Conservation (phyloP, 2,888 invertebrate species). For the Rhabditoides inermis region DNA sequence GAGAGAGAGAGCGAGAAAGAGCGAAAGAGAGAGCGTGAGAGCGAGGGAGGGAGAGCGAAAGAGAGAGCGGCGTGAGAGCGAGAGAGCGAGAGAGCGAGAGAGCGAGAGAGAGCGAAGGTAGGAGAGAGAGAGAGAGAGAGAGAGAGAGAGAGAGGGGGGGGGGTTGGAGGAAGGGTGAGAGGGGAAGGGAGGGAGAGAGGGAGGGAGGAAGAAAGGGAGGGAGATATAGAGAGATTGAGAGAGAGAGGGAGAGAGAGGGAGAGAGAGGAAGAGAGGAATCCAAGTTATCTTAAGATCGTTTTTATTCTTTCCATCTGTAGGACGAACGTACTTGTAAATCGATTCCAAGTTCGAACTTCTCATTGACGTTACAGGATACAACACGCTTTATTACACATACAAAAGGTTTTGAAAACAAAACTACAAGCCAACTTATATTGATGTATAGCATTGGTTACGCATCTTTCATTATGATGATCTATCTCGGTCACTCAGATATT, state of each 20-base stretch:
- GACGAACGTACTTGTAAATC: too few relatives aligned
- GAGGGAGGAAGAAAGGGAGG: background rate
- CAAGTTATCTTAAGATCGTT: too few relatives aligned
- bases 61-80: too few relatives aligned
- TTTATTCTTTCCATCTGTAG: too few relatives aligned
- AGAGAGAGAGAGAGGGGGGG: background rate
- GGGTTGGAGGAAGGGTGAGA: background rate
- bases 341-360: constrained; percentile 19
- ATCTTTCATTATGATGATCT: too few relatives aligned
- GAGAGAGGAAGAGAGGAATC: background rate
- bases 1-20: background rate
- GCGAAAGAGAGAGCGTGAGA: background rate
- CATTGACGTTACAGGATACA: too few relatives aligned
- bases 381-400: too few relatives aligned
- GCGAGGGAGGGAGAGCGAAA: background rate
- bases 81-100: background rate
- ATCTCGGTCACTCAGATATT: too few relatives aligned
- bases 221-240: background rate
- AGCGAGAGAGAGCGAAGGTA: background rate
- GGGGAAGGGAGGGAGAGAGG: background rate
- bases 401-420: too few relatives aligned
- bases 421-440: too few relatives aligned
- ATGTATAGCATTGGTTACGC: too few relatives aligned
- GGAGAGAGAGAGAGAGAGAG: background rate
- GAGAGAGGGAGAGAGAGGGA: background rate